Base-by-base conservation (phyloP, 2,888 invertebrate genomes). In the Sclerodermus sp. region DNA sequence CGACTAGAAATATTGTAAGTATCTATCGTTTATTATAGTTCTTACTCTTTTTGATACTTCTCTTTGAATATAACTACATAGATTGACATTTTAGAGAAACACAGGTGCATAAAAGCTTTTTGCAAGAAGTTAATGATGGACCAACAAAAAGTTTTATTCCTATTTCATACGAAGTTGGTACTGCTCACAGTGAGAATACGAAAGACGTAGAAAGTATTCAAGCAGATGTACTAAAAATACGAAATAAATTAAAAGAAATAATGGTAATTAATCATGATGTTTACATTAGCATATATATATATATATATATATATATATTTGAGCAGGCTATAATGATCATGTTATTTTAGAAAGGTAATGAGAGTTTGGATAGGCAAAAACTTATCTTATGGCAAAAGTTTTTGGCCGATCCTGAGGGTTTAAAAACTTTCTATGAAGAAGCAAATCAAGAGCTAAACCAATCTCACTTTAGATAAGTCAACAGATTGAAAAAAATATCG, bases 331-430 rank as follows among this genome's bases (percentile, higher is more conserved):
- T n/a, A n/a, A n/a, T n/a, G n/a, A n/a, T n/a, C n/a, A n/a, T 51
- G 36, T 30, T 30, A 57, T 67, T 56, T 10, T 53, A 77, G 77
- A 70, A 62, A 40, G 66, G 64, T 34, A 63, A 64, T 5, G 47
- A 37, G 31, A 51, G 52, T 18, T 55, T 72, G 13, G 68, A 74
- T 38, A 58, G 72, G 32, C 70, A 74, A 49, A 70, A 62, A 18
- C 47, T 51, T 6, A 68, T 73, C 23, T 53, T 77, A 5, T 78
- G 77, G 77, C 77, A 78, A 49, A 67, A 65, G 50, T 77, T 77
- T 51, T 52, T 77, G 48, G 65, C 65, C 1, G 63, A 72, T 53
- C 73, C 73, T 6, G 64, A 70, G 13, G 31, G 29, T 49, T 4
- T 34, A 34, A 34, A n/a, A 13, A 12, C 4, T 8, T 13, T 8